These are phyloP conservation scores for Anguilla obscura DNA, from an alignment of 2,797 vertebrate genomes.

Conservation along the genomic window DNA sequence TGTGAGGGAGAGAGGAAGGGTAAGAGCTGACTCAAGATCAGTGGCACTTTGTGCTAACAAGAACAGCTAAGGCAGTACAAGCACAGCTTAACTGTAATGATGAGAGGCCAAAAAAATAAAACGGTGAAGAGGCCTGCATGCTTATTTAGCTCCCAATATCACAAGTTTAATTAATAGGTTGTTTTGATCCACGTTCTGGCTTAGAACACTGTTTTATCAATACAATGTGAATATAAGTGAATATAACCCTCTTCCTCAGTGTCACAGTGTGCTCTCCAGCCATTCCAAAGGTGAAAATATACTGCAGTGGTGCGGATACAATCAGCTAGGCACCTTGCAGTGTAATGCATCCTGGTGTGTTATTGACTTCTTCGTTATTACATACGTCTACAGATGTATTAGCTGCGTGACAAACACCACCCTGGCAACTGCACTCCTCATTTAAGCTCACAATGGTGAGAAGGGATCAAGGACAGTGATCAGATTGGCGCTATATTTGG, in stretches of 20 bases:
- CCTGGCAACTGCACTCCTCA: neutral
- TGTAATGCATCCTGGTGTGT: neutral
- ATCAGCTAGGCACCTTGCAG: neutral
- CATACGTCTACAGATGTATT: neutral
- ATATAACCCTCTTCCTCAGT: neutral
- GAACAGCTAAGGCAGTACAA: neutral
- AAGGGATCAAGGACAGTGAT: neutral
- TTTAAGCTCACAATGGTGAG: neutral
- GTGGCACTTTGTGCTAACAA: neutral
- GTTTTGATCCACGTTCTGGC: neutral
- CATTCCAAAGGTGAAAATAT: neutral
- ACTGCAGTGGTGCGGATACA: neutral
- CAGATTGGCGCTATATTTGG: neutral
- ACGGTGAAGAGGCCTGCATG: neutral
- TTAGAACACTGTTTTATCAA: neutral
- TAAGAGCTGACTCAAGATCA: neutral
- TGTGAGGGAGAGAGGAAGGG: slow-evolving; percentile 31
- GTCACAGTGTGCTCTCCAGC: neutral
- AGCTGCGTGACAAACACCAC: neutral
- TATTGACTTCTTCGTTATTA: slow-evolving; percentile 12
- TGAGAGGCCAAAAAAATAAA: neutral
- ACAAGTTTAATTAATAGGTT: neutral
- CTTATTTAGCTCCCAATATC: neutral
- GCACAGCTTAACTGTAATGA: neutral
- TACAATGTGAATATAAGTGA: neutral